Percentiles rank a stretch among this genome's conserved stretches.
Evolutionary conservation across 2,797 vertebrate species (phyloP).

Genomic region (Lateolabrax maculatus): DNA sequence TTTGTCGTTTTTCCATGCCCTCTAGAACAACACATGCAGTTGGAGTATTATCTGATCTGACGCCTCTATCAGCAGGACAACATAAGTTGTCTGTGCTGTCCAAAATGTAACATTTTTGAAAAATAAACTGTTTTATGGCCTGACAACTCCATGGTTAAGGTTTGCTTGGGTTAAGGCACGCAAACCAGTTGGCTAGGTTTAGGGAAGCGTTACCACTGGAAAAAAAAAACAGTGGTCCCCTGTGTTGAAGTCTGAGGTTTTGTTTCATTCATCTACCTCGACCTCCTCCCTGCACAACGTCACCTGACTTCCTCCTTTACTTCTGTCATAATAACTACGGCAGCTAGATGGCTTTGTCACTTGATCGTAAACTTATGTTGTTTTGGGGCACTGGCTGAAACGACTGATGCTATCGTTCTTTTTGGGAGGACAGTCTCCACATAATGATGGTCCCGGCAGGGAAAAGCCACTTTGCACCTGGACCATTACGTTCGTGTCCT

Average conservation of each 20-base stretch:
- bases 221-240: not conserved
- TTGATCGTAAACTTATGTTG: not conserved
- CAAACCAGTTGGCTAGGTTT: too few relatives aligned
- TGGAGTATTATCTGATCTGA: not conserved
- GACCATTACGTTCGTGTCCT: not conserved
- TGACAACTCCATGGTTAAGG: not conserved
- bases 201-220: too few relatives aligned
- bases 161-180: too few relatives aligned
- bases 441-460: not conserved
- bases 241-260: too few relatives aligned
- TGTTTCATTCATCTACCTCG: not conserved
- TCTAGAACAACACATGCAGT: not conserved
- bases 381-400: not conserved
- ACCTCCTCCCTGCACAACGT: not conserved
- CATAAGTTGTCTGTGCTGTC: not conserved
- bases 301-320: not conserved
- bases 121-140: not conserved
- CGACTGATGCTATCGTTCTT: not conserved
- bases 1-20: not conserved
- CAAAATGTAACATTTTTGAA: not conserved
- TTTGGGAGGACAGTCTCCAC: not conserved
- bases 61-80: accelerated
- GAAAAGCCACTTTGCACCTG: not conserved
- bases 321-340: not conserved
- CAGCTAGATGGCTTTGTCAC: not conserved